phyloP scores from a whole-genome alignment of 2,888 invertebrate species.

The Tiliacea aurago region DNA sequence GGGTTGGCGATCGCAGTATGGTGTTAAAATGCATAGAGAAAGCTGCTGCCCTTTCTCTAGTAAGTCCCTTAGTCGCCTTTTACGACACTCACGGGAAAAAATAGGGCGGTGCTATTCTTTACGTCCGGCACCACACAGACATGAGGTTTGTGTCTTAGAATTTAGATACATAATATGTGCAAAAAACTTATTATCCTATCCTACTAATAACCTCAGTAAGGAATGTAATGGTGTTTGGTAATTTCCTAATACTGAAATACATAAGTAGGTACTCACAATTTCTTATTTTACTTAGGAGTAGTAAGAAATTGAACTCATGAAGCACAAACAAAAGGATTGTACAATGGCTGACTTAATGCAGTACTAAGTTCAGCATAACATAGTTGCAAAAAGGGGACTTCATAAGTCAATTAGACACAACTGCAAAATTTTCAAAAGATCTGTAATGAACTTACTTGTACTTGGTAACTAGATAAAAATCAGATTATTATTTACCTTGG shows the following conservation, averaged over 20 bases:
- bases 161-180: neutral
- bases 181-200: neutral
- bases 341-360: neutral
- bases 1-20: too few relatives aligned
- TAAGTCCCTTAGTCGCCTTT: too few relatives aligned
- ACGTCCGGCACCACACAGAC: too few relatives aligned
- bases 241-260: too few relatives aligned
- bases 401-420: neutral
- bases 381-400: neutral
- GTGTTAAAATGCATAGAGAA: too few relatives aligned
- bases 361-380: neutral
- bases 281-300: too few relatives aligned
- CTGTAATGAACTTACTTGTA: neutral
- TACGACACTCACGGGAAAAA: too few relatives aligned
- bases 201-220: too few relatives aligned
- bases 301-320: neutral
- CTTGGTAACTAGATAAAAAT: neutral
- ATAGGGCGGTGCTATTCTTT: too few relatives aligned
- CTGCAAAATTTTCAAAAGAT: neutral
- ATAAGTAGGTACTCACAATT: too few relatives aligned
- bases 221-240: too few relatives aligned
- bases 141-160: neutral
- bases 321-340: neutral
- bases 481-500: constrained; percentile 74
- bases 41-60: too few relatives aligned